Evolutionary conservation across 2,797 vertebrate genomes (phyloP).

Genomic region (Salmo trutta): DNA sequence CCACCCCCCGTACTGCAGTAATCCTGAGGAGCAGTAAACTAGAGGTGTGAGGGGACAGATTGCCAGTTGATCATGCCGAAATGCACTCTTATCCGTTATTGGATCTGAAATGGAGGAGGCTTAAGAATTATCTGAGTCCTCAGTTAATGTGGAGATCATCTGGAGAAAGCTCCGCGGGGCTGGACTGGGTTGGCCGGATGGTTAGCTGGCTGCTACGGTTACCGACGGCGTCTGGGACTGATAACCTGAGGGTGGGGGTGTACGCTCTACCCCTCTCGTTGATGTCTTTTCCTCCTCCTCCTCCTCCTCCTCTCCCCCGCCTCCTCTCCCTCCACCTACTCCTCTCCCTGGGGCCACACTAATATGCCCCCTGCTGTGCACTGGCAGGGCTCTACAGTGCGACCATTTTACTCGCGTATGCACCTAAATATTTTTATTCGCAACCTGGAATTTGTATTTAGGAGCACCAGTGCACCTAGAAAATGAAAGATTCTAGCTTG

Average conservation of each 20-base stretch:
- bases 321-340: neutral
- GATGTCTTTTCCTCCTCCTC: slow-evolving; percentile 16
- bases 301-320: slow-evolving; percentile 9
- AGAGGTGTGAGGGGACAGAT: slow-evolving; percentile 87
- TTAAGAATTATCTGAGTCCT: slow-evolving; percentile 95
- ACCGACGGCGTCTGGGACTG: neutral
- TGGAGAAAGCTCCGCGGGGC: slow-evolving; percentile 72
- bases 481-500: no score
- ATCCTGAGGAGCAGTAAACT: slow-evolving; percentile 84
- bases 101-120: slow-evolving; percentile 93
- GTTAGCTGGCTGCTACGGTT: neutral
- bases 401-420: no score
- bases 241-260: neutral
- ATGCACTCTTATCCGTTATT: slow-evolving; percentile 90
- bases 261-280: neutral
- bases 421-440: no score
- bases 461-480: no score
- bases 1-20: slow-evolving; percentile 59
- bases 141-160: slow-evolving; percentile 94
- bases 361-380: neutral
- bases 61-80: slow-evolving; percentile 91
- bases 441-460: no score
- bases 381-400: no score
- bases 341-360: neutral
- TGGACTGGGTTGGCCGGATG: slow-evolving; percentile 23